phyloP scores from a whole-genome alignment of 2,888 invertebrate genomes.

The Melanostoma scalare region DNA sequence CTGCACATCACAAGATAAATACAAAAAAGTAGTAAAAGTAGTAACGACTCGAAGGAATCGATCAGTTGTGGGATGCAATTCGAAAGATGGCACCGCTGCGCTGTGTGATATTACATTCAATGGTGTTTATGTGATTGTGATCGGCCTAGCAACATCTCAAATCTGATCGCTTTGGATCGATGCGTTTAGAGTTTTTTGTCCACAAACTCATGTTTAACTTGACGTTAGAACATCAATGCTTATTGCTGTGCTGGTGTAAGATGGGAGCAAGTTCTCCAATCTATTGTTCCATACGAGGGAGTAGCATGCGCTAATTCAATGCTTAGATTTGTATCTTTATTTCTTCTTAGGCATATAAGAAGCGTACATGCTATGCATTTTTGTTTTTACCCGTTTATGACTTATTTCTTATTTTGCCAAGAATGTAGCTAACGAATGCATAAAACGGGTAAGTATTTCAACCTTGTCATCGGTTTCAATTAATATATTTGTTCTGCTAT shows the following conservation, averaged over 20 bases:
- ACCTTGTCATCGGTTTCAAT: conserved; percentile 32
- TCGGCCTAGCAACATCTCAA: conserved; percentile 50
- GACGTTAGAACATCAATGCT: conserved; percentile 16
- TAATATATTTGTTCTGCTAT: conserved; percentile 15
- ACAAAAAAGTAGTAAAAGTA: conserved; percentile 16
- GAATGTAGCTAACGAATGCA: neutral
- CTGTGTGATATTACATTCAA: conserved; percentile 27
- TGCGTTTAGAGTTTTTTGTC: conserved; percentile 48
- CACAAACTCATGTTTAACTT: conserved; percentile 56
- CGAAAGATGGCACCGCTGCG: conserved; percentile 32
- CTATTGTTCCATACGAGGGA: conserved; percentile 64
- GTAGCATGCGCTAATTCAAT: conserved; percentile 70
- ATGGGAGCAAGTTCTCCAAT: conserved; percentile 41
- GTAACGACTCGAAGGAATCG: conserved; percentile 43
- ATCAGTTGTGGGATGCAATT: conserved; percentile 30
- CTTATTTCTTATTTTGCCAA: conserved; percentile 9
- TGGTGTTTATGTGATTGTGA: conserved; percentile 50
- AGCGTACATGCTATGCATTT: conserved; percentile 53
- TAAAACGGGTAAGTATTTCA: conserved; percentile 9
- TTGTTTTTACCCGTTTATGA: conserved; percentile 5
- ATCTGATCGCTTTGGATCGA: conserved; percentile 54
- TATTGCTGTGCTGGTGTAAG: conserved; percentile 16
- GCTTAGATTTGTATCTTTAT: conserved; percentile 55
- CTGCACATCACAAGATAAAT: conserved; percentile 39
- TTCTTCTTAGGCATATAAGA: conserved; percentile 22